A percentile compares a stretch with the other conserved stretches of the same genome.
Conservation (phyloP, 2,888 invertebrate species). For the Chloroclysta siterata region DNA sequence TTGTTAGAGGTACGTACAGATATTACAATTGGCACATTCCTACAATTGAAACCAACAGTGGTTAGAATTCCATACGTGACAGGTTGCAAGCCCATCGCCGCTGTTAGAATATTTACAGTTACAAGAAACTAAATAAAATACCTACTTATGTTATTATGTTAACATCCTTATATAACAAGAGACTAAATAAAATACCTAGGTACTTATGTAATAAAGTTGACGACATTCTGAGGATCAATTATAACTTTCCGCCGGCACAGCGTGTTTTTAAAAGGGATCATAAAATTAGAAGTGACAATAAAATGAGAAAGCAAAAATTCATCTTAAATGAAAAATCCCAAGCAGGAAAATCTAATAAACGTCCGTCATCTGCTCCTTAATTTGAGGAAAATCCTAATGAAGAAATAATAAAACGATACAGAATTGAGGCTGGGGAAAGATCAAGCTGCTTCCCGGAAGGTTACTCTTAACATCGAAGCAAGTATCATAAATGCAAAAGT, state of each 20-base stretch:
- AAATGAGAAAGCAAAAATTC: conserved; percentile 13
- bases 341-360: conserved; percentile 32
- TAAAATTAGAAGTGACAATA: conserved; percentile 11
- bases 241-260: conserved; percentile 4
- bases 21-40: no score
- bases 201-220: no score
- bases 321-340: conserved; percentile 2
- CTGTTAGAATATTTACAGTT: no score
- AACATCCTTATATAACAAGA: no score
- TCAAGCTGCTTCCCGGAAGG: background rate
- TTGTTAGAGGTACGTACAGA: no score
- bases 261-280: conserved; percentile 7
- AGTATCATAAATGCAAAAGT: no score
- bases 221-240: no score
- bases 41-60: no score
- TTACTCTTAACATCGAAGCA: background rate
- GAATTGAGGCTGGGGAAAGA: conserved; percentile 17
- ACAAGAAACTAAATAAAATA: background rate
- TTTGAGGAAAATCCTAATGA: conserved; percentile 28
- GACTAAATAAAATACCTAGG: background rate
- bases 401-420: conserved; percentile 26
- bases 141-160: no score
- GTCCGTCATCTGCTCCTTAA: conserved; percentile 31
- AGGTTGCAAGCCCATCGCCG: no score
- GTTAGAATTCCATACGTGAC: no score